Conservation (phyloP, 2,888 invertebrate genomes). For the Trissoscelio sp. region DNA sequence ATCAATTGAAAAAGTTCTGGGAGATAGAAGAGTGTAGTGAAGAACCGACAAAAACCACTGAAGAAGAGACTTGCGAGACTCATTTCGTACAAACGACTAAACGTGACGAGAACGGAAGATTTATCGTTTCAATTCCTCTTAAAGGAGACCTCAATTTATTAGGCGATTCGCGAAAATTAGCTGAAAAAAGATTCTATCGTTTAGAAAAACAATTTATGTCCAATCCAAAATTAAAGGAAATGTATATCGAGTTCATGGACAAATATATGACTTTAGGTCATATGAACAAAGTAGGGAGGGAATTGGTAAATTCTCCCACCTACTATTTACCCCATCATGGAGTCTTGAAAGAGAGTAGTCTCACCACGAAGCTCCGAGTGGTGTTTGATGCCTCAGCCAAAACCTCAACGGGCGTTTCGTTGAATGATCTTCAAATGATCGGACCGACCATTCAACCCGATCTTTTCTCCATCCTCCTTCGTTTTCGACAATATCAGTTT, state of each 20-base stretch:
- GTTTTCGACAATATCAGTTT: background rate
- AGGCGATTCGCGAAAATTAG: background rate
- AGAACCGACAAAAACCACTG: background rate
- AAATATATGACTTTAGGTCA: slow-evolving; percentile 4
- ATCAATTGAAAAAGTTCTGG: slow-evolving; percentile 20
- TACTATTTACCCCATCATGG: slow-evolving; percentile 31
- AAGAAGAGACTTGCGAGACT: slow-evolving; percentile 10
- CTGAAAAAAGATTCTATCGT: background rate
- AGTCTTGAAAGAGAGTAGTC: slow-evolving; percentile 9
- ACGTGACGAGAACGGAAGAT: background rate
- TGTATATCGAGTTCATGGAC: background rate
- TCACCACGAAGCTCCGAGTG: slow-evolving; percentile 18
- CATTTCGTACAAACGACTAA: background rate
- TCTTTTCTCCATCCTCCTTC: background rate
- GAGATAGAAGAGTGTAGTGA: background rate
- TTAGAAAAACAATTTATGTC: background rate
- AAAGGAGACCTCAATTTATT: background rate
- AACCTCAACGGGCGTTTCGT: slow-evolving; percentile 1
- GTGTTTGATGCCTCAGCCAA: slow-evolving; percentile 24
- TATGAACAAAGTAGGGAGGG: background rate
- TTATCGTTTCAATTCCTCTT: background rate
- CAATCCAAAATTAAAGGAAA: background rate
- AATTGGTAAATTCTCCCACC: background rate
- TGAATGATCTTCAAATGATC: slow-evolving; percentile 6
- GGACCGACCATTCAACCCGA: slow-evolving; percentile 1